Conservation (phyloP, 1,140 invertebrate genomes). For the Drosophila ananassae region DNA sequence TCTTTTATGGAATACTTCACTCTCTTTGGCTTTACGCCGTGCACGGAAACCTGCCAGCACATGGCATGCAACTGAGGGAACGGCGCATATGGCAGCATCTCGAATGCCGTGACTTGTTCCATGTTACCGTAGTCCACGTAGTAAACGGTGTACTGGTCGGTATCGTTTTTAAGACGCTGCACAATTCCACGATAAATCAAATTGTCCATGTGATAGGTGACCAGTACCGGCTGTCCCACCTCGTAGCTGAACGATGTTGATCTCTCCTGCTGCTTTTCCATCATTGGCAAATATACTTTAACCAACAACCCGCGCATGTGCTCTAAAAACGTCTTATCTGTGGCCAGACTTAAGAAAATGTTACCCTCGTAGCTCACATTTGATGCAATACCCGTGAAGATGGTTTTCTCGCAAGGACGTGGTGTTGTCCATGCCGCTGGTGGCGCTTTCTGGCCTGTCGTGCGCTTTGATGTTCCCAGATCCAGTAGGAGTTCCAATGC, state of each 20-base stretch:
- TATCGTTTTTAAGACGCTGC: conserved; percentile 43
- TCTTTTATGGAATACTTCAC: conserved; percentile 16
- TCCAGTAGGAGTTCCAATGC: conserved; percentile 37
- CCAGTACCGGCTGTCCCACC: conserved; percentile 86
- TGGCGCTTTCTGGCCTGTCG: conserved; percentile 21
- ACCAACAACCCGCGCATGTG: conserved; percentile 81
- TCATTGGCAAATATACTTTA: conserved; percentile 10
- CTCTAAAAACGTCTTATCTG: conserved; percentile 83
- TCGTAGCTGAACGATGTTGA: conserved; percentile 84
- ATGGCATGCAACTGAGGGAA: conserved; percentile 86
- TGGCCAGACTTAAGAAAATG: conserved; percentile 86
- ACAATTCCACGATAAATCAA: conserved; percentile 87
- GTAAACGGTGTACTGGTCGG: conserved; percentile 84
- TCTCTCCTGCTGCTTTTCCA: conserved; percentile 41
- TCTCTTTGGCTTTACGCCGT: conserved; percentile 83
- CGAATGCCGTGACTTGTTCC: conserved; percentile 84
- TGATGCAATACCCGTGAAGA: conserved; percentile 85
- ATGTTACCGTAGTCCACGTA: conserved; percentile 89
- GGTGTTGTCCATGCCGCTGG: conserved; percentile 53
- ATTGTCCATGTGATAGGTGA: conserved; percentile 86
- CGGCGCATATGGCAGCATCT: conserved; percentile 86
- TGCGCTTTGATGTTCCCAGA: conserved; percentile 24
- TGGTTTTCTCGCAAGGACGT: conserved; percentile 58
- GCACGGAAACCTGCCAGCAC: conserved; percentile 84
- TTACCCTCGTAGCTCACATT: conserved; percentile 86